Percentiles rank a stretch among this genome's conserved stretches.
These are phyloP conservation scores for Agonopterix heracliana DNA, from an alignment of 2,888 invertebrate species.

Conservation along the genomic window DNA sequence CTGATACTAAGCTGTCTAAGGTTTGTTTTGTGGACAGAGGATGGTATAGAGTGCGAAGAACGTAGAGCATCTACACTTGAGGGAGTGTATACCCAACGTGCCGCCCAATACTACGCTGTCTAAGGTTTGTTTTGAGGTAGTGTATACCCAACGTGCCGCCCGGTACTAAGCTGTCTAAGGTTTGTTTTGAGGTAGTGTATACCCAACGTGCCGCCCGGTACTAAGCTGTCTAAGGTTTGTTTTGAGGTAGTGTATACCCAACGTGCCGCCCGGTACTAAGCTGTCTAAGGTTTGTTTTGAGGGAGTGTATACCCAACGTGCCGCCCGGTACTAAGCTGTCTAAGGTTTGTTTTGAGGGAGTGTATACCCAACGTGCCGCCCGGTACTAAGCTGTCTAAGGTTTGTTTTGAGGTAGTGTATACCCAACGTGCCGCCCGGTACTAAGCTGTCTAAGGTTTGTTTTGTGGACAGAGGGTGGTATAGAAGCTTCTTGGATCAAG, in stretches of 20 bases:
- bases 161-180: slow-evolving; percentile 96
- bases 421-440: slow-evolving; percentile 97
- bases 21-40: no score
- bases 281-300: slow-evolving; percentile 93
- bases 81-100: slow-evolving; percentile 97
- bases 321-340: slow-evolving; percentile 96
- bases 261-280: slow-evolving; percentile 97
- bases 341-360: slow-evolving; percentile 92
- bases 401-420: slow-evolving; percentile 94
- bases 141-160: slow-evolving; percentile 98
- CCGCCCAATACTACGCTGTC: slow-evolving; percentile 96
- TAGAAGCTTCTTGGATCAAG: no score
- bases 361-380: slow-evolving; percentile 98
- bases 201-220: slow-evolving; percentile 97
- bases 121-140: slow-evolving; percentile 93
- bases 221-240: slow-evolving; percentile 94
- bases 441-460: slow-evolving; percentile 92
- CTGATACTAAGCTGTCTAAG: no score
- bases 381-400: slow-evolving; percentile 96
- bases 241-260: slow-evolving; percentile 95
- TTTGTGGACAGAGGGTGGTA: no score
- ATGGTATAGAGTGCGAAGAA: no score
- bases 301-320: slow-evolving; percentile 97
- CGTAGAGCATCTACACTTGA: slow-evolving; percentile 95
- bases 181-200: slow-evolving; percentile 95